Evolutionary conservation across 2,888 invertebrate genomes (phyloP).

Genomic region (Xestia ashworthii): DNA sequence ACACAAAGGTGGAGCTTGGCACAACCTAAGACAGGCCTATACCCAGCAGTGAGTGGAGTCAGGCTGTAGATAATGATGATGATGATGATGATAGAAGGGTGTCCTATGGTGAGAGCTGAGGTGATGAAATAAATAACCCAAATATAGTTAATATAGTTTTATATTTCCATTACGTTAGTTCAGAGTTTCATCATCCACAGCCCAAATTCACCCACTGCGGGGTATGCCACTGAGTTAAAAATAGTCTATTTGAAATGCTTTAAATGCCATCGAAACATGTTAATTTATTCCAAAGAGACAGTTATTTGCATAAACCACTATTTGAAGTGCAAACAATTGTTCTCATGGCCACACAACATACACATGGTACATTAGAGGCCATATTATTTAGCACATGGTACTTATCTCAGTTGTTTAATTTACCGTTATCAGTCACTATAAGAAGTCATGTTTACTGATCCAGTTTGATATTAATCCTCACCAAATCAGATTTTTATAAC

Average conservation of each 20-base stretch:
- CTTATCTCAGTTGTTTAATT: conserved; percentile 47
- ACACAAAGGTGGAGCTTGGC: too few species aligned
- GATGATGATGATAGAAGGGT: too few species aligned
- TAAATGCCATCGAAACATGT: neutral
- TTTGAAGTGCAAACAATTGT: conserved; percentile 16
- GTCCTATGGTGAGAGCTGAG: too few species aligned
- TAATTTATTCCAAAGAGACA: conserved; percentile 8
- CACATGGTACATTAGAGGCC: conserved; percentile 46
- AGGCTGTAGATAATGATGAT: too few species aligned
- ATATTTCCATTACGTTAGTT: neutral
- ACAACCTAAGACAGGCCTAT: too few species aligned
- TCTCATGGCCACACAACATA: conserved; percentile 48
- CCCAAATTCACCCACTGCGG: neutral
- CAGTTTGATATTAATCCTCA: conserved; percentile 33
- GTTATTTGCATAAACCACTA: neutral
- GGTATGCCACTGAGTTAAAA: neutral
- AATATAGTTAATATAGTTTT: neutral
- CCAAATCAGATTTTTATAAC: conserved; percentile 14
- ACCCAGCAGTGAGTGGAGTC: too few species aligned
- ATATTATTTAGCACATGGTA: conserved; percentile 46
- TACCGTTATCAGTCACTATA: conserved; percentile 59
- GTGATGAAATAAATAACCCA: neutral
- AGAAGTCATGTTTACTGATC: conserved; percentile 59
- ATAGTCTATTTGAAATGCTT: neutral
- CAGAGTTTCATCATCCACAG: neutral